A percentile compares a stretch with the other conserved stretches of the same genome.
phyloP scores from a whole-genome alignment of 2,888 invertebrate species.

The Habroteleia sp. region DNA sequence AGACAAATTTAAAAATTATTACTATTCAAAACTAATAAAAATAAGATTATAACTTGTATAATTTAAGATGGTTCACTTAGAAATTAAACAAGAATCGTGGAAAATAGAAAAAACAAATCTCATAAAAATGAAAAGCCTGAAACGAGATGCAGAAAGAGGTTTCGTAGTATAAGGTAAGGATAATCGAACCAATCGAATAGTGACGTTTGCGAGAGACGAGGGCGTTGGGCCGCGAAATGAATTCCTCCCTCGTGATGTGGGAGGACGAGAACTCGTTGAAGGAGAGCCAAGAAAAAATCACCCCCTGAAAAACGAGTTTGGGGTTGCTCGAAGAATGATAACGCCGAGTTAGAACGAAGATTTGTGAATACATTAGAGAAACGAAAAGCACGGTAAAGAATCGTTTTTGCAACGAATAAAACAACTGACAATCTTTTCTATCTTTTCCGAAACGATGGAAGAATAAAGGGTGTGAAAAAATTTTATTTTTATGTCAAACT shows the following conservation, averaged over 20 bases:
- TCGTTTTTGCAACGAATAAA: slow-evolving; percentile 53
- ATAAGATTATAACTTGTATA: too few species aligned
- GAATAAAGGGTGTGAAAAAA: slow-evolving; percentile 53
- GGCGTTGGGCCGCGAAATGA: slow-evolving; percentile 80
- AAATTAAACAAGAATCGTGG: slow-evolving; percentile 20
- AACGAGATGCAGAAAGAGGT: slow-evolving; percentile 54
- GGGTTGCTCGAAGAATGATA: slow-evolving; percentile 77
- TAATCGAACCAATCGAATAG: slow-evolving; percentile 79
- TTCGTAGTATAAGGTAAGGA: slow-evolving; percentile 74
- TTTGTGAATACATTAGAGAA: slow-evolving; percentile 80
- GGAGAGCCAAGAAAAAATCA: slow-evolving; percentile 63
- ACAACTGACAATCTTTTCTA: slow-evolving; percentile 67
- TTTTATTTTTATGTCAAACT: not conserved
- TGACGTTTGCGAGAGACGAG: slow-evolving; percentile 74
- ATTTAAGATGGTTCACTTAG: too few species aligned
- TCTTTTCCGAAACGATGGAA: slow-evolving; percentile 73
- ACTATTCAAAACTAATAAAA: too few species aligned
- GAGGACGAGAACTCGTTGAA: slow-evolving; percentile 60
- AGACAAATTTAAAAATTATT: too few species aligned
- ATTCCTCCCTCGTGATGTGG: slow-evolving; percentile 73
- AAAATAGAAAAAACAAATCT: too few species aligned
- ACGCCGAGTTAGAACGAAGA: slow-evolving; percentile 78
- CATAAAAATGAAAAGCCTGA: too few species aligned
- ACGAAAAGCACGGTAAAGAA: slow-evolving; percentile 64
- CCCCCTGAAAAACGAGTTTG: slow-evolving; percentile 64